Percentiles rank a stretch among this genome's conserved stretches.
Evolutionary conservation across 2,888 invertebrate genomes (phyloP).

Genomic region (Lobophora halterata): DNA sequence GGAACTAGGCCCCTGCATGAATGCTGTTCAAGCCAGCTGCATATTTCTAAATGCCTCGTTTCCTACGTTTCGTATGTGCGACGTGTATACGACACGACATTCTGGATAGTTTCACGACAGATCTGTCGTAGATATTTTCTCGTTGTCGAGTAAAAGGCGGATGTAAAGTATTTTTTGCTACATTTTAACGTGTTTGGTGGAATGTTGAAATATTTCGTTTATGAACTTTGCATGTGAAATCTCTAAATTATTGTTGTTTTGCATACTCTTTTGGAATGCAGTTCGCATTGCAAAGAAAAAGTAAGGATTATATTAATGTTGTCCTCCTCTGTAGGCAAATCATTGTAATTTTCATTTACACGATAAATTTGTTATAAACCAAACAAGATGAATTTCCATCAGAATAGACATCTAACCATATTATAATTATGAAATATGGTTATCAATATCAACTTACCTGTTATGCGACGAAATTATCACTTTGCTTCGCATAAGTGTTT

Average conservation of each 20-base stretch:
- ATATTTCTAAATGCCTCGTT: conserved; percentile 60
- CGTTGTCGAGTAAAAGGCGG: conserved; percentile 23
- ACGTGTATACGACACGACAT: conserved; percentile 30
- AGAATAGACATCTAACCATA: too few relatives aligned
- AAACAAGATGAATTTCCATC: neutral
- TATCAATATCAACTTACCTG: neutral
- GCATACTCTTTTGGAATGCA: too few relatives aligned
- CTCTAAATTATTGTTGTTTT: too few relatives aligned
- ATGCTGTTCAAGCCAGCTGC: conserved; percentile 54
- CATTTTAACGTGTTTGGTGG: neutral
- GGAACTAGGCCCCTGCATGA: conserved; percentile 61
- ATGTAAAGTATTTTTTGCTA: conserved; percentile 8
- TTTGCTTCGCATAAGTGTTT: neutral
- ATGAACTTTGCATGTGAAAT: neutral
- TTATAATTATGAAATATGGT: too few relatives aligned
- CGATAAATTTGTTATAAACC: too few relatives aligned
- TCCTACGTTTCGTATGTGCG: conserved; percentile 39
- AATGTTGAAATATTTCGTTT: neutral
- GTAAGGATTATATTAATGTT: too few relatives aligned
- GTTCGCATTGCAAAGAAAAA: too few relatives aligned
- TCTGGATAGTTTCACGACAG: conserved; percentile 26
- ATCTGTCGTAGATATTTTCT: conserved; percentile 15
- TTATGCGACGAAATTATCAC: conserved; percentile 3
- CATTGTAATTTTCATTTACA: too few relatives aligned
- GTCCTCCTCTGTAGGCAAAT: too few relatives aligned